phyloP scores from a whole-genome alignment of 1,140 invertebrate genomes.

The Matsumurasca onukii region DNA sequence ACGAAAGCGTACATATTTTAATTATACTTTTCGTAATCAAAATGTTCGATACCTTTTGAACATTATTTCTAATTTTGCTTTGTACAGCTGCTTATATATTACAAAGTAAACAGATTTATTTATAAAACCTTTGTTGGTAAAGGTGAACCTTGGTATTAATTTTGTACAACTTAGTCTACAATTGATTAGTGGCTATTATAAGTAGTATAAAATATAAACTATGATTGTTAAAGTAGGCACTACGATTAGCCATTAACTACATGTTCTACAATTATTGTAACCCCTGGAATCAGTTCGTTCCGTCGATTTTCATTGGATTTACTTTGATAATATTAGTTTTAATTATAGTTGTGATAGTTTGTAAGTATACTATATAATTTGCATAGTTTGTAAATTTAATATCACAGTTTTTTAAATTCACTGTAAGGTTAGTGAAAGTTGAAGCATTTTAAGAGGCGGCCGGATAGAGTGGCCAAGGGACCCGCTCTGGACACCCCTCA shows the following conservation, averaged over 20 bases:
- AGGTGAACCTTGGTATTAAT: no score
- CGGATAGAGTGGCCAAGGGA: no score
- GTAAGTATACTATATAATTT: background rate
- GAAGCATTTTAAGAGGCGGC: no score
- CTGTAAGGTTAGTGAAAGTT: background rate
- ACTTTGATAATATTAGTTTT: background rate
- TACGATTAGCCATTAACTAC: background rate
- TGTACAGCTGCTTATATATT: no score
- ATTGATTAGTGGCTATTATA: background rate
- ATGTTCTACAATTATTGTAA: background rate
- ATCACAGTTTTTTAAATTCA: background rate
- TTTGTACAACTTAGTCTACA: no score
- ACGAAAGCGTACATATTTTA: no score
- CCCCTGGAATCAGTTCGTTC: background rate
- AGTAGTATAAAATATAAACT: conserved; percentile 6
- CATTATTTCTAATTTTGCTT: no score
- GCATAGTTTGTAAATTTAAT: background rate
- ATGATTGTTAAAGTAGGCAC: conserved; percentile 7
- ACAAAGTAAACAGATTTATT: no score
- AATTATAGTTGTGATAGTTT: background rate
- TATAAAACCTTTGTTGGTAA: no score
- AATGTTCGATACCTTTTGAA: no score
- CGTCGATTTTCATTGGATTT: background rate
- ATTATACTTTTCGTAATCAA: no score
- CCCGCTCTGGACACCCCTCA: no score